phyloP scores from a whole-genome alignment of 2,113 vertebrate species.

The Triplophysa dalaica region DNA sequence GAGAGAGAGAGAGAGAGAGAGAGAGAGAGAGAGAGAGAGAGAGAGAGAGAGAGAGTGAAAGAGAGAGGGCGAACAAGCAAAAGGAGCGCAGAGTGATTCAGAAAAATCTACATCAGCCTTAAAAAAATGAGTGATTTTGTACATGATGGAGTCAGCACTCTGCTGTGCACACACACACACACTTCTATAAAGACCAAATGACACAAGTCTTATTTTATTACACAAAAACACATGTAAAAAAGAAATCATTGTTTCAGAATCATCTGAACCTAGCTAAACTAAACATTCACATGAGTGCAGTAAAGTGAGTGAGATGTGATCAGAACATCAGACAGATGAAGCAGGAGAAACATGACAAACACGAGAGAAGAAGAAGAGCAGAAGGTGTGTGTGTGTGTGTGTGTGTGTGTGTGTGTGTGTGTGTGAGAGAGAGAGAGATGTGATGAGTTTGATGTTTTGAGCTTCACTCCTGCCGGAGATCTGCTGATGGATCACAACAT shows the following conservation, averaged over 20 bases:
- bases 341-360: too few relatives aligned
- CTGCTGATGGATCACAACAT: background rate
- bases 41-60: background rate
- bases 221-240: background rate
- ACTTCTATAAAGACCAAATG: constrained; percentile 10
- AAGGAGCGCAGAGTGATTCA: constrained; percentile 36
- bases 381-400: background rate
- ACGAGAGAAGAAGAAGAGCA: too few relatives aligned
- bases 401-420: background rate
- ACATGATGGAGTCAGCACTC: constrained; percentile 52
- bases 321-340: too few relatives aligned
- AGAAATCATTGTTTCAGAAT: too few relatives aligned
- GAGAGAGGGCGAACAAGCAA: constrained; percentile 1
- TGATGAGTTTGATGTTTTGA: background rate
- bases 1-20: constrained; percentile 16
- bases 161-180: background rate
- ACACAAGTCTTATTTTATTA: background rate
- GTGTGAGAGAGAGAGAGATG: background rate
- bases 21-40: background rate
- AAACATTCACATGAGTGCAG: too few relatives aligned
- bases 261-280: too few relatives aligned
- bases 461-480: background rate
- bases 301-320: background rate
- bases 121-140: constrained; percentile 52
- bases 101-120: constrained; percentile 41